Base-by-base conservation (phyloP, 1,140 invertebrate species). In the Pinna nobilis region DNA sequence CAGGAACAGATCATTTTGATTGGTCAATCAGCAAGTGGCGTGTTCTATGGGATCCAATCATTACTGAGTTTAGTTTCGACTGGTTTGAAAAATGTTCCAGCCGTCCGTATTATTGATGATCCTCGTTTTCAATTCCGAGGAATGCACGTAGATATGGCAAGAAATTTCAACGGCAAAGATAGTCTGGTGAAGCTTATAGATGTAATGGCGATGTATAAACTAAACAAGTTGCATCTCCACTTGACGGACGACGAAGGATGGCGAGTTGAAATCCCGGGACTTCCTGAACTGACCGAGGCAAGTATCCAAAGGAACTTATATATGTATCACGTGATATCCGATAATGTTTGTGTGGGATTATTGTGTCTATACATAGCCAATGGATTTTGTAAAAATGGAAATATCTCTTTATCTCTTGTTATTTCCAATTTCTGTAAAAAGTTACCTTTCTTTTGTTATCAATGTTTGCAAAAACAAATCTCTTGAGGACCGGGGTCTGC, bases 191-290 rank as follows among this genome's bases (percentile, higher is more conserved):
- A 70, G 23, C 60, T 87, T 20, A 68, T 89, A 20, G 76, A 81
- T 13, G 82, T 63, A n/a, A 88, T 89, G 88, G 73, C 80, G 2
- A 70, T 78, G 66, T 87, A 85, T 72, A 89, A 88, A 60, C 18
- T 88, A 53, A 88, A 89, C 77, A 82, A 78, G 33, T 74, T 89
- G 3, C 87, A 88, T 66, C 74, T 88, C 1, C 88, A 88, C 67
- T 71, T 89, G 33, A 64, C 87, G 3, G 88, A 89, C 60, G 88
- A 89, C 50, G 86, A 89, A 59, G 87, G 86, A 0, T 89, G 87
- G 87, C 73, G 87, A 32, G 30, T 89, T 1, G 79, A 89, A 68
- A 88, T 88, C 9, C 61, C 71, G 0, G 81, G 74, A 4, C 71
- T 88, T 20, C 81, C 83, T 13, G 86, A 89, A 77, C 78, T 89